Evolutionary conservation across 2,113 vertebrate genomes (phyloP).

Genomic region (Bombycilla garrulus): DNA sequence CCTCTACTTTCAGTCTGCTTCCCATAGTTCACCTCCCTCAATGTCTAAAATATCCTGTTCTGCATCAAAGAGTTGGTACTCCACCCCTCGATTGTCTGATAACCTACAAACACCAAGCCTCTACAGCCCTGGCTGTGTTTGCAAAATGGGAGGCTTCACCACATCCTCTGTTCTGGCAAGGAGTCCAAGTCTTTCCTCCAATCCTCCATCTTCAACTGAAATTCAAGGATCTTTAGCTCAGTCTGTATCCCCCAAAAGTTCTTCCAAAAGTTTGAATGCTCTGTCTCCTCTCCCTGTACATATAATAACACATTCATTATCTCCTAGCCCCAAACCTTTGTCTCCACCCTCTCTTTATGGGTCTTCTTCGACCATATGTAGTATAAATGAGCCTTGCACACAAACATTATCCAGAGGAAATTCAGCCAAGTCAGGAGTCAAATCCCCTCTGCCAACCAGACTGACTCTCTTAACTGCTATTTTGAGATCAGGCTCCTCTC

Average conservation of each 20-base stretch:
- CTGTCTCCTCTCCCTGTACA: slow-evolving; percentile 80
- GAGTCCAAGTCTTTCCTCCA: not conserved
- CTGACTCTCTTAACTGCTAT: slow-evolving; percentile 92
- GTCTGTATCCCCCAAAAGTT: slow-evolving; percentile 51
- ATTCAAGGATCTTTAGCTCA: slow-evolving; percentile 58
- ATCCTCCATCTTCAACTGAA: slow-evolving; percentile 44
- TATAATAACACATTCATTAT: slow-evolving; percentile 79
- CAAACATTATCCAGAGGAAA: slow-evolving; percentile 63
- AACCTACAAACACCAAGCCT: not conserved
- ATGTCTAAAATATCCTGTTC: slow-evolving; percentile 30
- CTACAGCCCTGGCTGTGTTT: not conserved
- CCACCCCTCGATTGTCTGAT: not conserved
- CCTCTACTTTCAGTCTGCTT: slow-evolving; percentile 62
- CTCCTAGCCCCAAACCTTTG: slow-evolving; percentile 82
- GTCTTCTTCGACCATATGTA: slow-evolving; percentile 77
- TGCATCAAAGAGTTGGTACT: slow-evolving; percentile 3
- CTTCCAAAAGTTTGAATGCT: slow-evolving; percentile 68
- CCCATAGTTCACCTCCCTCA: slow-evolving; percentile 13
- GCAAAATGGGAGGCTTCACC: not conserved
- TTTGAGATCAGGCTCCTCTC: slow-evolving; percentile 82
- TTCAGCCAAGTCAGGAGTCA: slow-evolving; percentile 54
- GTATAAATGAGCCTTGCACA: slow-evolving; percentile 62
- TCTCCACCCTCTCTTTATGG: slow-evolving; percentile 69
- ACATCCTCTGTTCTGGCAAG: not conserved
- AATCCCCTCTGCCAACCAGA: slow-evolving; percentile 79